Percentiles rank a stretch among this genome's conserved stretches.
Evolutionary conservation across 2,113 vertebrate genomes (phyloP).

Genomic region (Calyptomena viridis): DNA sequence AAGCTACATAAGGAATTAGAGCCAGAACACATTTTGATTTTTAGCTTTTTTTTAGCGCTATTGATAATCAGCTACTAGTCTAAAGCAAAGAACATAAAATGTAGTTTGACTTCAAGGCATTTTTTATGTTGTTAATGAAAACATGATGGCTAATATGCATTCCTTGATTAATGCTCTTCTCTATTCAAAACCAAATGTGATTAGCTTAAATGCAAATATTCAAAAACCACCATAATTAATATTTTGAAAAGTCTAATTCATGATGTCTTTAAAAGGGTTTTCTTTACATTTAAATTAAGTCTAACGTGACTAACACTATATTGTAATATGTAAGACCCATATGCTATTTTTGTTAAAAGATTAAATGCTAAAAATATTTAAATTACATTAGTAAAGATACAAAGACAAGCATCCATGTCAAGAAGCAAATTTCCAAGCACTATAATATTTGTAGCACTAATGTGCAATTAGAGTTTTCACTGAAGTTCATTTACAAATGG

Average conservation of each 20-base stretch:
- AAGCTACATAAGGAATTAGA: conserved; percentile 8
- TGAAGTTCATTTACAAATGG: background rate
- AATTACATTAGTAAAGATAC: background rate
- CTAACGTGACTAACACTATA: background rate
- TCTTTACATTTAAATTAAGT: conserved; percentile 20
- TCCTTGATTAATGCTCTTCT: conserved; percentile 48
- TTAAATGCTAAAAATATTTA: background rate
- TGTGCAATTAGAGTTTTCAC: background rate
- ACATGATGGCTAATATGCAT: conserved; percentile 21
- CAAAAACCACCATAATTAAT: conserved; percentile 40
- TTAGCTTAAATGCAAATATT: conserved; percentile 65
- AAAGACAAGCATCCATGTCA: background rate
- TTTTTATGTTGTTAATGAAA: conserved; percentile 56
- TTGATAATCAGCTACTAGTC: conserved; percentile 39
- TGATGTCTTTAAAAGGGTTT: background rate
- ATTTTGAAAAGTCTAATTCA: conserved; percentile 38
- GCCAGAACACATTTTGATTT: conserved; percentile 9
- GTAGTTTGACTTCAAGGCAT: conserved; percentile 53
- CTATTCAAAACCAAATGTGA: conserved; percentile 57
- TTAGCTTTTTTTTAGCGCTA: conserved; percentile 10
- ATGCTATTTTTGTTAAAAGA: background rate
- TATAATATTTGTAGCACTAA: background rate
- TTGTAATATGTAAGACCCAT: background rate
- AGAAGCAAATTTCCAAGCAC: background rate
- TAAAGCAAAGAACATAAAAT: conserved; percentile 47